Evolutionary conservation across 2,797 vertebrate species (phyloP), one percentile per base, ranked within the genome.

Genomic region (Anguilla anguilla): DNA sequence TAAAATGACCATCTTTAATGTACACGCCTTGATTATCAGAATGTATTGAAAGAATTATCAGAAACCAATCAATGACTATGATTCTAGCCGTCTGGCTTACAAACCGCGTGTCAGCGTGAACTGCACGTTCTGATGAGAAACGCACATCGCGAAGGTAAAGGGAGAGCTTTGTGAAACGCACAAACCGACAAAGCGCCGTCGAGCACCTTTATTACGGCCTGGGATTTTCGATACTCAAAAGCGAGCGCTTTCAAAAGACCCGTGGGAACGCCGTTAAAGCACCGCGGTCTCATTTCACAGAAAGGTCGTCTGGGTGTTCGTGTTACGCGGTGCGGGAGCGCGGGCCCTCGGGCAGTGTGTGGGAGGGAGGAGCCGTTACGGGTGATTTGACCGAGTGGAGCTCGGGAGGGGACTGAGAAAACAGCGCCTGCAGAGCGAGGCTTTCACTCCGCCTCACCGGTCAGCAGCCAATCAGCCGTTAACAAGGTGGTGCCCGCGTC

Each of bases 341-440:
- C 28, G 6, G 61, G 17, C 61, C 61, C 61, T 64, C 3, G 25
- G 74, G 31, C 28, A 35, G 22, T 77, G 72, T 9, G n/a, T 31
- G 72, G 72, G 72, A 39, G 72, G 72, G 72, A 39, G 85, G 43
- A 19, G 61, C 25, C n/a, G 53, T n/a, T 64, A n/a, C n/a, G 61
- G 61, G 61, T 87, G 89, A 88, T 91, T 88, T 91, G 88, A 91
- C 87, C 89, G 89, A 88, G 79, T 59, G 72, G 31, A 46, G 4
- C 87, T 55, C 53, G 19, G 61, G 61, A 64, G 61, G 17, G 61
- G 61, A n/a, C 61, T 64, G 61, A 59, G 57, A 59, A 59, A 59
- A 59, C 10, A 7, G 6, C 0, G 61, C 61, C 61, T 64, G 61
- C 90, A 57, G 72, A 28, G 5, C 15, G 59, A 46, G 28, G 82